Evolutionary conservation across 2,888 invertebrate genomes (phyloP).

Genomic region (Griposia aprilina): DNA sequence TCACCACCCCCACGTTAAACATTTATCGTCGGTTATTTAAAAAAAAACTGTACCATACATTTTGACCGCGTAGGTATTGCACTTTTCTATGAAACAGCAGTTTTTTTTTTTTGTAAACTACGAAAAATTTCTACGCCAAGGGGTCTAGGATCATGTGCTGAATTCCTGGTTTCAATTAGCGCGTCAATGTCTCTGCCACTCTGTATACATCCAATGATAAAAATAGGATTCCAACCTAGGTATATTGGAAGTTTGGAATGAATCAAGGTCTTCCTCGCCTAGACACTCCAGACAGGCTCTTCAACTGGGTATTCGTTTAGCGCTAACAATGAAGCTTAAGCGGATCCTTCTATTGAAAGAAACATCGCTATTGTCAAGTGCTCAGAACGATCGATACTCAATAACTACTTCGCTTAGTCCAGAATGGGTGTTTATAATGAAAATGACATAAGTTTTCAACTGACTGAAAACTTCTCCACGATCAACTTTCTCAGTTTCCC

Average conservation of each 20-base stretch:
- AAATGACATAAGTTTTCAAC: constrained; percentile 4
- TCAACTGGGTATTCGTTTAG: constrained; percentile 17
- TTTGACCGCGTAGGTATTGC: too few species aligned
- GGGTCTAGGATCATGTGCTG: too few species aligned
- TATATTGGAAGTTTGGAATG: constrained; percentile 6
- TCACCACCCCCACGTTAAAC: too few species aligned
- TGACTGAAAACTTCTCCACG: not conserved
- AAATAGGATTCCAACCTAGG: not conserved
- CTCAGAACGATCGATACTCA: constrained; percentile 26
- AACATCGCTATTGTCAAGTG: constrained; percentile 23
- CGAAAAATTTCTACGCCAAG: too few species aligned
- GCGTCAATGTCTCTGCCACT: too few species aligned
- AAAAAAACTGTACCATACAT: too few species aligned
- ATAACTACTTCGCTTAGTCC: constrained; percentile 9
- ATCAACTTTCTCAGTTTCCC: not conserved
- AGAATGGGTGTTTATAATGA: not conserved
- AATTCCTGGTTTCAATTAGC: too few species aligned
- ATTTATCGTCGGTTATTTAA: too few species aligned
- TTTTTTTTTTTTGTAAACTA: too few species aligned
- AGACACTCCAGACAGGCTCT: not conserved
- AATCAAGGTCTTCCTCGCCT: constrained; percentile 7
- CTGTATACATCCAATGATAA: not conserved
- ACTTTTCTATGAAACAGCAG: too few species aligned
- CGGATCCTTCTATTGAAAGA: constrained; percentile 44
- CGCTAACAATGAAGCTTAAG: constrained; percentile 38